phyloP scores from a whole-genome alignment of 2,113 vertebrate genomes.

The Orcinus orca region DNA sequence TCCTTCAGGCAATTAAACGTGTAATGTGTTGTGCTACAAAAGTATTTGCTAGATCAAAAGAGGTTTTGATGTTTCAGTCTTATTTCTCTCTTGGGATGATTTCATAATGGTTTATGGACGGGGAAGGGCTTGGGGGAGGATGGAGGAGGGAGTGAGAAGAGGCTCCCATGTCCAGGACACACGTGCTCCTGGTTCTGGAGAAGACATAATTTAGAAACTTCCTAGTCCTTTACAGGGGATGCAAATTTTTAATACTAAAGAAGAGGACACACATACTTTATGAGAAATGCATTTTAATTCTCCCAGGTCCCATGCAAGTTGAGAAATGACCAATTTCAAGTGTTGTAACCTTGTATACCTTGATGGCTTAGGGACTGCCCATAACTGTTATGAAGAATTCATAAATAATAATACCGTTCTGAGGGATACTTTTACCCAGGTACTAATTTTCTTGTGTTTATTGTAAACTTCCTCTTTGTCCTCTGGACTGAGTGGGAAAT shows the following conservation, averaged over 20 bases:
- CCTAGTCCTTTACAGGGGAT: background rate
- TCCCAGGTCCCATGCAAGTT: background rate
- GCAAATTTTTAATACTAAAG: background rate
- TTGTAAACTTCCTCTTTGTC: background rate
- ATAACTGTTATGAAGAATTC: background rate
- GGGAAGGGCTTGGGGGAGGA: background rate
- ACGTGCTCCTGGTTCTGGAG: background rate
- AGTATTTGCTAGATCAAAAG: constrained; percentile 48
- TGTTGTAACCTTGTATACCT: background rate
- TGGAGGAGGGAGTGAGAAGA: background rate
- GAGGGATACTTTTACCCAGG: background rate
- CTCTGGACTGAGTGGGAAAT: background rate
- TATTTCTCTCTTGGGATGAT: background rate
- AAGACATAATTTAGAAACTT: background rate
- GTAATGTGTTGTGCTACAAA: background rate
- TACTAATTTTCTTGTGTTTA: background rate
- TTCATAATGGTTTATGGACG: background rate
- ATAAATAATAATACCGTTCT: background rate
- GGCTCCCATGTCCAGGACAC: background rate
- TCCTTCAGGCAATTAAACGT: constrained; percentile 54
- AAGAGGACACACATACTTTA: background rate
- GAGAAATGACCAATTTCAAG: background rate
- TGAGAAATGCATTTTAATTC: background rate
- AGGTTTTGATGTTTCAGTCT: constrained; percentile 53
- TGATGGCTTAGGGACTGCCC: background rate